Percentiles rank a stretch among this genome's conserved stretches.
Evolutionary conservation across 2,888 invertebrate species (phyloP).

Genomic region (Argyresthia goedartella): DNA sequence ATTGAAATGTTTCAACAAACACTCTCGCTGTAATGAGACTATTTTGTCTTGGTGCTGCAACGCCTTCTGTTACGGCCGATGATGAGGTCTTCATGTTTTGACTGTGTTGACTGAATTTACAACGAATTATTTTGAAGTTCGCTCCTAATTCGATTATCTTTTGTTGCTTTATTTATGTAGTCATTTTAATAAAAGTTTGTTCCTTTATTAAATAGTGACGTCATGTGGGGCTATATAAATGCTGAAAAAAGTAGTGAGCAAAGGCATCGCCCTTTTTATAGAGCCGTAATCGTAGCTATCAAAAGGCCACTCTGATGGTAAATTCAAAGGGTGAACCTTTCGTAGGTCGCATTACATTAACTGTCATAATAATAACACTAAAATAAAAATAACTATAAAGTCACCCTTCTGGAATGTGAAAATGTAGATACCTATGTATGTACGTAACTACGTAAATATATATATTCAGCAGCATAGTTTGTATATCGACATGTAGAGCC

Average conservation of each 20-base stretch:
- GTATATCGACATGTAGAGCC: too few relatives aligned
- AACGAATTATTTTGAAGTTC: too few relatives aligned
- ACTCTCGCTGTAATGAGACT: constrained; percentile 44
- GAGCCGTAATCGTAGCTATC: constrained; percentile 39
- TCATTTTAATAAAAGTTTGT: too few relatives aligned
- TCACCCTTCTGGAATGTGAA: constrained; percentile 32
- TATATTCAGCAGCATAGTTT: too few relatives aligned
- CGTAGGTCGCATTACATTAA: constrained; percentile 12
- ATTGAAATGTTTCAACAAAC: constrained; percentile 55
- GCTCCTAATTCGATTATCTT: neutral
- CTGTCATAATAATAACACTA: constrained; percentile 37
- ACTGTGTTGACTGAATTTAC: neutral
- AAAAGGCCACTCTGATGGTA: constrained; percentile 43
- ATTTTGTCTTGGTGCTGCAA: constrained; percentile 20
- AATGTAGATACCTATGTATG: constrained; percentile 14
- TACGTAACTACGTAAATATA: too few relatives aligned
- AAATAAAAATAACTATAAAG: constrained; percentile 54
- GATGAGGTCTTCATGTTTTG: neutral
- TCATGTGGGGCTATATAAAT: too few relatives aligned
- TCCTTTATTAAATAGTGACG: too few relatives aligned
- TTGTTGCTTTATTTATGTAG: neutral
- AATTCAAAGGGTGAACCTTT: constrained; percentile 26
- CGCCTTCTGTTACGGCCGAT: neutral
- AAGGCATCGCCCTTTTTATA: constrained; percentile 30
- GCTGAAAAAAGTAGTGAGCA: too few relatives aligned